Evolutionary conservation across 2,888 invertebrate species (phyloP), one percentile per base, ranked within the genome.

Genomic region (Bembecia ichneumoniformis): DNA sequence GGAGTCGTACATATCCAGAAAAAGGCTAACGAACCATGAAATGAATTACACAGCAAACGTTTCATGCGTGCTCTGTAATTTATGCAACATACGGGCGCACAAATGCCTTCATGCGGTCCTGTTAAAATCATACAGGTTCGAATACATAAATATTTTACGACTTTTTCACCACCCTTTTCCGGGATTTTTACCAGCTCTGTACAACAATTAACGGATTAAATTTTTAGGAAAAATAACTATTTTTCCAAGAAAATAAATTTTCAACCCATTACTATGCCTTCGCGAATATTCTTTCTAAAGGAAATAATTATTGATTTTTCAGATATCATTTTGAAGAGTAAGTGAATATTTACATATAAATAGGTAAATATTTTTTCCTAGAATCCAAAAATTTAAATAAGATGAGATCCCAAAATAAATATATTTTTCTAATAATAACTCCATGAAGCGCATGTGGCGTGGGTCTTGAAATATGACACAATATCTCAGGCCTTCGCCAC

Each of bases 361-460:
- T 20, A 20, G n/a, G n/a, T n/a, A n/a, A n/a, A n/a, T n/a, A n/a
- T n/a, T n/a, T n/a, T n/a, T n/a, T n/a, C n/a, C n/a, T n/a, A n/a
- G n/a, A n/a, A 28, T 28, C 2, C 2, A 2, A 28, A 7, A 7
- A 28, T 28, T 28, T 28, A 28, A 28, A 28, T 28, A 40, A 40
- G 7, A 40, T 4, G 3, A 40, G n/a, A 40, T 40, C 1, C 0
- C 40, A 44, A 46, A 61, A 60, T 55, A 54, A 52, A 55, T 55
- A 49, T 52, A 60, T 56, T 57, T 59, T 13, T 55, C 47, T 51
- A 59, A 57, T 60, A 58, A 58, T 62, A 59, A 58, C 55, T 53
- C 61, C 53, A 61, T 66, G 63, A 61, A 64, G 58, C 63, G 55
- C 70, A 71, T 58, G 63, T 66, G 73, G 63, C 60, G 64, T 55